Base-by-base conservation (phyloP, 2,113 vertebrate genomes). In the Picathartes gymnocephalus region DNA sequence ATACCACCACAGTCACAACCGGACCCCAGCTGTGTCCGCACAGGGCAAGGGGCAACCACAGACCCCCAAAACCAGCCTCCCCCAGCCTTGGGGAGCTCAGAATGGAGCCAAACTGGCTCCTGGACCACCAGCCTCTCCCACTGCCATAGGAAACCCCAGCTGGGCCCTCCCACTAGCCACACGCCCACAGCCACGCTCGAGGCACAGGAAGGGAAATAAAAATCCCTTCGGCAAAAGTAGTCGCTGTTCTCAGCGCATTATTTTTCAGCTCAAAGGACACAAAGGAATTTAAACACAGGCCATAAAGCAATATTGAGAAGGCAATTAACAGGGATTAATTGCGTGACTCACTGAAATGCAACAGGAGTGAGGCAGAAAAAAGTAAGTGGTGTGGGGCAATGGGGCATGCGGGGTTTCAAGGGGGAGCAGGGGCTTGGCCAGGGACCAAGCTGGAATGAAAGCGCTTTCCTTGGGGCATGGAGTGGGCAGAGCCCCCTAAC, bases 291-390 rank as follows among this genome's bases (percentile, higher is more conserved):
- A 74, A 92, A 91, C 70, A 18, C 89, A 48, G 94, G 93, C 91
- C 86, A 93, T 58, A 89, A 93, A 92, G 93, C 91, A 95, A 56
- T 39, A 47, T 10, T 21, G 89, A 79, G 89, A 60, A 84, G 89
- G 92, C 89, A 95, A 95, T 95, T 93, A 95, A 93, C 70, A 31
- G 73, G 83, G 91, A 96, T 93, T 92, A 95, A 97, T 95, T 91
- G 89, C n/a, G 7, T 95, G 93, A 92, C 70, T 94, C 96, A 92
- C 86, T 86, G 13, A 89, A 93, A 95, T 4, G 88, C 95, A 95
- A 93, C 81, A 94, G 80, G 86, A 93, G 53, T 3, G 12, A 81
- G 78, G 88, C 50, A 23, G 9, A 7, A 39, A 47, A 27, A 44
- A 47, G 15, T 14, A n/a, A 77, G 47, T 3, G 81, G 15, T 23